Evolutionary conservation across 2,888 invertebrate species (phyloP), one percentile per base, ranked within the genome.

Genomic region (Catocala sponsa): DNA sequence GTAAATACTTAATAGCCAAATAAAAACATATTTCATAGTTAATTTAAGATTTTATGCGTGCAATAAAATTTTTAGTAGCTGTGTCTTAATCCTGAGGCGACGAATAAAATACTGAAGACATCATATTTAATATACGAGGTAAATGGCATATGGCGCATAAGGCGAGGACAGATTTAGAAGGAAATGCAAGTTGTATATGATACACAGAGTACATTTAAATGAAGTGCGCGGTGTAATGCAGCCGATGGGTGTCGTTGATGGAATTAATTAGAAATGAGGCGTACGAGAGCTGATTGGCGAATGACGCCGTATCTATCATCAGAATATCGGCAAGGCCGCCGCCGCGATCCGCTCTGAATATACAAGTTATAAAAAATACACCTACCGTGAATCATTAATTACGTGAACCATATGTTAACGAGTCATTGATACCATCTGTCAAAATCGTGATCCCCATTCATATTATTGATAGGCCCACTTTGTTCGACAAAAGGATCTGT

Each of bases 201-300:
- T 44, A 47, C 61, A 56, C 53, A 60, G 57, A 58, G 35, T 59
- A 63, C 65, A 70, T 72, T 70, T 65, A 72, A 76, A 73, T 65
- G 68, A 72, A 44, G 69, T 58, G 66, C 71, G 70, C 75, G 63
- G 76, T 78, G 78, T 78, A 79, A 80, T 66, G 74, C 67, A 74
- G 69, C 56, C 74, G 74, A 78, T 79, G 72, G 78, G 63, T 76
- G 73, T 79, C 72, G 77, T 79, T 80, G 82, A 81, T 83, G 75
- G 83, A 84, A 84, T 85, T 82, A 84, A 87, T 87, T 84, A 81
- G 75, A 80, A 83, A 74, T 80, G 77, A 78, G 69, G 66, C 77
- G 75, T 76, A 80, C 76, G 71, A 73, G 65, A 72, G 71, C 65
- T 81, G 80, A 80, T 79, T 83, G 80, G 78, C 75, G 74, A 81